Percentiles rank a stretch among this genome's conserved stretches.
Evolutionary conservation across 2,113 vertebrate genomes (phyloP).

Genomic region (Thalassarche chlororhynchos): DNA sequence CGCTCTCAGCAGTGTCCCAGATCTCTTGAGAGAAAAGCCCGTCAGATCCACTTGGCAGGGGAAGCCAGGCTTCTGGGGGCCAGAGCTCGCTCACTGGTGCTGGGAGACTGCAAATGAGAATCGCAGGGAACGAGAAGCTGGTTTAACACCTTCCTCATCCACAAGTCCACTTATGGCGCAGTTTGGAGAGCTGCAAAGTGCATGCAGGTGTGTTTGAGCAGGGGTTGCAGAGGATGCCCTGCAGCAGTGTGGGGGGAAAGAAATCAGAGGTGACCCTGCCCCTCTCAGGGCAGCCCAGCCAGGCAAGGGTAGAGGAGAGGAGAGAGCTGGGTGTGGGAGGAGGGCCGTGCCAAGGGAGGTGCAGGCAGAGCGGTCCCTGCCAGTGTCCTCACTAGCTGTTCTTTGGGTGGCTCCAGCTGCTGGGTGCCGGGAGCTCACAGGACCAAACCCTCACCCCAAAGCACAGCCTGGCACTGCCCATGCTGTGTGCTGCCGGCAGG

Average conservation of each 20-base stretch:
- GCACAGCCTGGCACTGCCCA: rapidly evolving
- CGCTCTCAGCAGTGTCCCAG: neutral
- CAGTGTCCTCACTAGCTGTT: neutral
- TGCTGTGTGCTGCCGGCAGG: neutral
- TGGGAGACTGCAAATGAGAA: neutral
- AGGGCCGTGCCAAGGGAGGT: rapidly evolving
- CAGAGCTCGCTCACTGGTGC: rapidly evolving
- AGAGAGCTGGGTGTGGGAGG: neutral
- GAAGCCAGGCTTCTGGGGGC: neutral
- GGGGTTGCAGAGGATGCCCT: neutral
- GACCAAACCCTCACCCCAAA: neutral
- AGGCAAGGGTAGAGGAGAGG: neutral
- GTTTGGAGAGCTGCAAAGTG: neutral
- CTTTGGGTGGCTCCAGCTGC: neutral
- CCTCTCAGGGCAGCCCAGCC: neutral
- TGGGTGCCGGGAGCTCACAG: neutral
- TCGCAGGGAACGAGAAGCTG: rapidly evolving
- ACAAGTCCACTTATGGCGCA: no score
- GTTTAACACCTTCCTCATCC: neutral
- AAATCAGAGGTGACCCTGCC: neutral
- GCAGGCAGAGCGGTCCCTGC: neutral
- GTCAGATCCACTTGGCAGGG: neutral
- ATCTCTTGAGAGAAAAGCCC: neutral
- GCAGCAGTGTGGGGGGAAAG: neutral
- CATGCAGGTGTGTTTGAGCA: neutral